A percentile compares a stretch with the other conserved stretches of the same genome.
Conservation (phyloP, 2,888 invertebrate species). For the Creontiades dilutus region DNA sequence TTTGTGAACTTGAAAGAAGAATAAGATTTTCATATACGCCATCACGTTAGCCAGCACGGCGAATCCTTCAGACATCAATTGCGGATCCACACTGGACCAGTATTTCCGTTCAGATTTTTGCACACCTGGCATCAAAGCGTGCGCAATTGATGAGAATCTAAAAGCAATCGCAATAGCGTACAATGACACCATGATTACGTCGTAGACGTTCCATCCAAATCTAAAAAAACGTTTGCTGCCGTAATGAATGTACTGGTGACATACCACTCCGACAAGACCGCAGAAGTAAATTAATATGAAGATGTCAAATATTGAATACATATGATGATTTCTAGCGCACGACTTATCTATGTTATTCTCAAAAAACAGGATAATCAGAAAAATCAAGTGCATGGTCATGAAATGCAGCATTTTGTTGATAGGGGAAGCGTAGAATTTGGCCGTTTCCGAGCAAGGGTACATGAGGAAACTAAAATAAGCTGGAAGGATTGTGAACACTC, state of each 20-base stretch:
- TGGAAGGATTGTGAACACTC: constrained; percentile 79
- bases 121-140: neutral
- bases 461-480: constrained; percentile 79
- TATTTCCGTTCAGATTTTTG: constrained; percentile 82
- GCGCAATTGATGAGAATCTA: neutral
- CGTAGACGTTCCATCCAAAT: neutral
- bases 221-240: neutral
- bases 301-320: neutral
- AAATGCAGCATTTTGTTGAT: constrained; percentile 86
- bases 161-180: neutral
- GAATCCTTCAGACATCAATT: constrained; percentile 84
- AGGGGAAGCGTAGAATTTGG: constrained; percentile 83
- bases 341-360: constrained; percentile 8
- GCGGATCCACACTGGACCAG: constrained; percentile 84
- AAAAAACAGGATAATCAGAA: constrained; percentile 83
- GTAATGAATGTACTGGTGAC: neutral
- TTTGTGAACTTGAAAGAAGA: constrained; percentile 83
- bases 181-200: neutral
- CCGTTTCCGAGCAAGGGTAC: constrained; percentile 79
- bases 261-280: neutral
- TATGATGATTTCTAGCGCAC: neutral
- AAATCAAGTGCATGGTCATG: constrained; percentile 84
- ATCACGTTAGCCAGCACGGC: constrained; percentile 84
- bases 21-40: constrained; percentile 83
- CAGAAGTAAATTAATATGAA: neutral